Evolutionary conservation across 2,797 vertebrate species (phyloP), one percentile per base, ranked within the genome.

Genomic region (Pseudochaenichthys georgianus): DNA sequence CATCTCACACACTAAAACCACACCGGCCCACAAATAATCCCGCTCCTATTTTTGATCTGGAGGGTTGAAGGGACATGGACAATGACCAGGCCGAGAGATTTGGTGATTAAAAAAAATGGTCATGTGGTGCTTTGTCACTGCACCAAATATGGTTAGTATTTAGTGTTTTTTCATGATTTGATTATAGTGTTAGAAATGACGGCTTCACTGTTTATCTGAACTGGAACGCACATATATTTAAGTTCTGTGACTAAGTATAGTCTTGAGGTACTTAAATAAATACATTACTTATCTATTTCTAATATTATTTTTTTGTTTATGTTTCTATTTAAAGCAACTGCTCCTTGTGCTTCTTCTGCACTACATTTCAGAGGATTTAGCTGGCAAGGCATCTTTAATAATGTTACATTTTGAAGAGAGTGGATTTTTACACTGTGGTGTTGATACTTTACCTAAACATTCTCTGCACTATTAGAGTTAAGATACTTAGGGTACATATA

Each of bases 11-110:
- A 75, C 83, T 78, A 61, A 84, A 89, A 87, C 88, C 88, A 88
- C 85, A 87, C 64, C 52, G 41, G 73, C 82, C 78, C 89, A 83
- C 89, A 88, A 91, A 92, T 88, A 92, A 92, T 90, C 89, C 81
- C 76, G 73, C 70, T 85, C 78, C 91, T 93, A 92, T 93, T 92
- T 93, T 87, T 87, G 85, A 85, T 84, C 77, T 68, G 70, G 69
- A 77, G 83, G 74, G 63, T 64, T 78, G 84, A 52, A 68, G 69
- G 52, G 75, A 77, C 69, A 48, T 70, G 28, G 58, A 73, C 80
- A 59, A 77, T 2, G 45, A 73, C 64, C 68, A 38, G 43, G 16
- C 53, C 1, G 19, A 67, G 64, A 63, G 64, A 80, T 53, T 34
- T n/a, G 34, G 45, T 10, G n/a, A 64, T 69, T 68, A 63, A 5